These are phyloP conservation scores for Columba guinea DNA, from an alignment of 2,797 vertebrate genomes.

Conservation along the genomic window DNA sequence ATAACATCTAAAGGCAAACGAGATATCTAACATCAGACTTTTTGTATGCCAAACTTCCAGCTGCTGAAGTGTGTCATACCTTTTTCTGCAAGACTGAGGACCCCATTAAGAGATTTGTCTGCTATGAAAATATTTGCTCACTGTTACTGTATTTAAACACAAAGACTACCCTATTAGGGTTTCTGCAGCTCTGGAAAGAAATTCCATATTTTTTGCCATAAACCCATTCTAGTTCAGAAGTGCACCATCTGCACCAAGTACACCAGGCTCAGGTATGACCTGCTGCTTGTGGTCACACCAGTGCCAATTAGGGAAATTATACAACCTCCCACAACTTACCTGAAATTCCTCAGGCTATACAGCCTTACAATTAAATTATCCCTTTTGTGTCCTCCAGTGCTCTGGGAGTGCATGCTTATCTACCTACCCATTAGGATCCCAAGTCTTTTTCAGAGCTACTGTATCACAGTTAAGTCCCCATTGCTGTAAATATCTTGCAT, in stretches of 20 bases:
- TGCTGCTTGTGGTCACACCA: background rate
- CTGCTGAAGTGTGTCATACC: background rate
- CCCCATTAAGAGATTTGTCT: background rate
- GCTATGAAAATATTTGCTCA: background rate
- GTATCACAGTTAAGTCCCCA: background rate
- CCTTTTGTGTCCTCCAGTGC: background rate
- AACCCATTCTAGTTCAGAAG: background rate
- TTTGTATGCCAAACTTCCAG: background rate
- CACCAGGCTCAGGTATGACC: fast-evolving
- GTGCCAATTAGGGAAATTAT: background rate
- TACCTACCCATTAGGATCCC: background rate
- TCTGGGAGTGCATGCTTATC: background rate
- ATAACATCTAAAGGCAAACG: background rate
- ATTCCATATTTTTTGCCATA: background rate
- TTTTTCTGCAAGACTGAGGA: background rate
- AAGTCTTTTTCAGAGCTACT: background rate
- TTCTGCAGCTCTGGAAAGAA: background rate
- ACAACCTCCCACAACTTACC: background rate
- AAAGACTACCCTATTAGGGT: background rate
- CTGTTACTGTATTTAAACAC: background rate
- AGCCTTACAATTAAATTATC: background rate
- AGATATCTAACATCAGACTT: background rate
- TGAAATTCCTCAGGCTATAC: background rate
- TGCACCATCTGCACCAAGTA: fast-evolving
- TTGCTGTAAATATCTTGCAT: background rate